Base-by-base conservation (phyloP, 1,140 invertebrate genomes). In the Panagrolaimus sp. region DNA sequence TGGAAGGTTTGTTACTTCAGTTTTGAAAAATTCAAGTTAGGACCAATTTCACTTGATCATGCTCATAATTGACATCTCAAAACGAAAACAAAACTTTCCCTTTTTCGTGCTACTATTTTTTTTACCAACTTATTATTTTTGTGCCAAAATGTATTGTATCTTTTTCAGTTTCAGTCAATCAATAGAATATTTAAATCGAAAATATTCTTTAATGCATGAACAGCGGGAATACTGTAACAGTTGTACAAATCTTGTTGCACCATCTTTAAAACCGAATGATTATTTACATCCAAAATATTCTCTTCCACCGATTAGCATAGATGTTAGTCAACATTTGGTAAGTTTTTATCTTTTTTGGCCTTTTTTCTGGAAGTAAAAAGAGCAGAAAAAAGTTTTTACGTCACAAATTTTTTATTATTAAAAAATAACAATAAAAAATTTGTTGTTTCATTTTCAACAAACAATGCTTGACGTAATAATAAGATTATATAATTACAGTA, bases 271-370 rank as follows among this genome's bases (percentile, higher is more conserved):
- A 23, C 51, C 51, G 4, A 57, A 27, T 57, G 51, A 57, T 27
- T 57, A 57, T 27, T 27, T 57, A 20, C 51, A 57, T 57, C 51
- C 51, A 9, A 57, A 57, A 57, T 57, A 57, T 57, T 57, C 51
- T 27, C 13, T 57, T 25, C 51, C 51, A 25, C 20, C 51, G 20
- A 20, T 57, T 57, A 57, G 27, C 9, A 27, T 20, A 20, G 51
- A 57, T 27, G 20, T 57, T 25, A 27, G 20, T 11, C 51, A 20
- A 53, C 51, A 23, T 48, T 48, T 53, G 27, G 8, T 27, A 9
- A 1, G n/a, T 57, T 57, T 57, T 57, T 16, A 20, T 20, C 51
- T 9, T 20, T 57, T 57, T 57, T 57, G 7, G n/a, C n/a, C 51
- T 9, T 20, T 48, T 48, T 11, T 11, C 20, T 11, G 51, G 51